Percentiles rank a stretch among this genome's conserved stretches.
phyloP scores from a whole-genome alignment of 2,113 vertebrate genomes.

The Pterocles orientalis region DNA sequence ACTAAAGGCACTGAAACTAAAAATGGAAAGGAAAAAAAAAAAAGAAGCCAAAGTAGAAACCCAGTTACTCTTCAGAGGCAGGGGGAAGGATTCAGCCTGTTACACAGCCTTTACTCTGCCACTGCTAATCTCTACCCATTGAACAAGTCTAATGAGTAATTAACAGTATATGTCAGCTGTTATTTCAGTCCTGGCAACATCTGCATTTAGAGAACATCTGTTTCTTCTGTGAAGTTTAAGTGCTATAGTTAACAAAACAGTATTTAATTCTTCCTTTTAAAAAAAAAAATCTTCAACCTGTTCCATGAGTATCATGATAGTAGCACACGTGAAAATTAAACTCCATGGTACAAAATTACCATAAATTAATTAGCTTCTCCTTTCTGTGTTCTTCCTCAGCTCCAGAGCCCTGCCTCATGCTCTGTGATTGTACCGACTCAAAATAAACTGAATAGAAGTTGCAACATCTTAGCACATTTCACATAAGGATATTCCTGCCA shows the following conservation, averaged over 20 bases:
- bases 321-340: background rate
- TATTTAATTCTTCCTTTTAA: background rate
- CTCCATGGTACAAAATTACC: background rate
- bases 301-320: background rate
- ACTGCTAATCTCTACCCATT: background rate
- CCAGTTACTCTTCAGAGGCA: background rate
- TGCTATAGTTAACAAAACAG: background rate
- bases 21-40: background rate
- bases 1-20: background rate
- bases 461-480: background rate
- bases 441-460: background rate
- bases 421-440: background rate
- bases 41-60: background rate
- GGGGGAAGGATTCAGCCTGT: background rate
- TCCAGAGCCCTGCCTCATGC: background rate
- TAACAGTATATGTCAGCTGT: constrained; percentile 2
- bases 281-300: background rate
- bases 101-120: background rate
- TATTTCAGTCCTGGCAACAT: background rate
- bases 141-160: background rate
- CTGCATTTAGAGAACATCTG: constrained; percentile 37
- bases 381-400: background rate
- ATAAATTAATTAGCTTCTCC: background rate
- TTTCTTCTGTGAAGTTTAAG: background rate
- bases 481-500: background rate